Evolutionary conservation across 1,140 invertebrate genomes (phyloP).

Genomic region (Phymorhynchus buccinoides): DNA sequence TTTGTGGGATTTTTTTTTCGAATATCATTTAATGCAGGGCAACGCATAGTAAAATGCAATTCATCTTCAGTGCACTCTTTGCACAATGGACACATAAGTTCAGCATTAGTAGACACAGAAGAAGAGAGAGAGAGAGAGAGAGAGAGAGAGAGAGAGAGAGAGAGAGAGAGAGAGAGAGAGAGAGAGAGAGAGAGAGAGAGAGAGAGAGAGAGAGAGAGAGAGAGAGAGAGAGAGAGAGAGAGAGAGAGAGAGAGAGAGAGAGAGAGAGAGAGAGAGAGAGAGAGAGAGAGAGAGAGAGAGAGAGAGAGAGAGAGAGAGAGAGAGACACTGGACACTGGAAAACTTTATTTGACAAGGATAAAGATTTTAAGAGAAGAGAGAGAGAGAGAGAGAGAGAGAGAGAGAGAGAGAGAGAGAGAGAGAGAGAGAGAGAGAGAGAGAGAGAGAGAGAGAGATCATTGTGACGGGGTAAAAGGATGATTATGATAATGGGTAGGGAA

Average conservation of each 20-base stretch:
- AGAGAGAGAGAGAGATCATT: not conserved
- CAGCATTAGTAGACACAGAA: not conserved
- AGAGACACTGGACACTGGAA: not conserved
- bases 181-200: not conserved
- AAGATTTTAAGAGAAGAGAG: not conserved
- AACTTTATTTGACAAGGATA: not conserved
- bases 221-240: not conserved
- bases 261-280: not conserved
- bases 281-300: not conserved
- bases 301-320: not conserved
- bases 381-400: not conserved
- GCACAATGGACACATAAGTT: too few relatives aligned
- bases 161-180: constrained; percentile 22
- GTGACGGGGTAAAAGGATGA: too few relatives aligned
- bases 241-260: not conserved
- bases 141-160: constrained; percentile 26
- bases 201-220: not conserved
- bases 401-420: not conserved
- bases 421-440: not conserved
- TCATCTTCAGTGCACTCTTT: too few relatives aligned
- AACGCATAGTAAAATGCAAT: too few relatives aligned
- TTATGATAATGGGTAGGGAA: too few relatives aligned
- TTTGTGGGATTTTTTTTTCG: too few relatives aligned
- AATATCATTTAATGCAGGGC: too few relatives aligned
- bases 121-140: not conserved